phyloP scores from a whole-genome alignment of 1,140 invertebrate genomes.

The Drosophila quadrilineata region DNA sequence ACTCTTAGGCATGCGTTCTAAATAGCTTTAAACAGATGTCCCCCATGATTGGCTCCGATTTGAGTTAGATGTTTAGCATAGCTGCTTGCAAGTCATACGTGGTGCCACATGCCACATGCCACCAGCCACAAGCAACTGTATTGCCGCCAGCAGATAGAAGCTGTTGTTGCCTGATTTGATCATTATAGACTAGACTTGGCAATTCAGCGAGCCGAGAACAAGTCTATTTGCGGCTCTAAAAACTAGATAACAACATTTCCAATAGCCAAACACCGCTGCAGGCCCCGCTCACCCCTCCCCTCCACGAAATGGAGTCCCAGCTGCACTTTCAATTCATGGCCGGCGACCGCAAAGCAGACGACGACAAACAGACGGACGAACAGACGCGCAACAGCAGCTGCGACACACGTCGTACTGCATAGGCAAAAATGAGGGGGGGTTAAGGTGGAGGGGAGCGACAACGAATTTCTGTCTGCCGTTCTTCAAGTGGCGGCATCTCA shows the following conservation, averaged over 20 bases:
- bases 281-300: too few relatives aligned
- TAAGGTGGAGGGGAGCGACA: slow-evolving; percentile 19
- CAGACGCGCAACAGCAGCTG: slow-evolving; percentile 46
- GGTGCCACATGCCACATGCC: background rate
- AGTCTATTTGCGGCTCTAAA: slow-evolving; percentile 74
- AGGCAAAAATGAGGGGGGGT: background rate
- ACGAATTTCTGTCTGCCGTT: background rate
- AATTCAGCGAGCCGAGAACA: slow-evolving; percentile 58
- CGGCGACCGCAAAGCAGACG: slow-evolving; percentile 44
- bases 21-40: too few relatives aligned
- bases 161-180: slow-evolving; percentile 69
- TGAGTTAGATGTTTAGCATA: too few relatives aligned
- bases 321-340: slow-evolving; percentile 59
- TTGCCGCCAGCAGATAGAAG: slow-evolving; percentile 22
- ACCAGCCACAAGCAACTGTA: background rate
- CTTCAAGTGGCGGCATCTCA: background rate
- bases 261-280: background rate
- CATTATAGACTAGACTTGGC: slow-evolving; percentile 77
- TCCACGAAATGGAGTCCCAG: too few relatives aligned
- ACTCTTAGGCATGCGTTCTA: too few relatives aligned
- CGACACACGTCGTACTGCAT: slow-evolving; percentile 55
- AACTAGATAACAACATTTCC: slow-evolving; percentile 57
- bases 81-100: background rate
- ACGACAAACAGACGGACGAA: background rate
- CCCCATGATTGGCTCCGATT: too few relatives aligned